Percentiles rank a stretch among this genome's conserved stretches.
Evolutionary conservation across 2,113 vertebrate species (phyloP).

Genomic region (Loxodonta africana): DNA sequence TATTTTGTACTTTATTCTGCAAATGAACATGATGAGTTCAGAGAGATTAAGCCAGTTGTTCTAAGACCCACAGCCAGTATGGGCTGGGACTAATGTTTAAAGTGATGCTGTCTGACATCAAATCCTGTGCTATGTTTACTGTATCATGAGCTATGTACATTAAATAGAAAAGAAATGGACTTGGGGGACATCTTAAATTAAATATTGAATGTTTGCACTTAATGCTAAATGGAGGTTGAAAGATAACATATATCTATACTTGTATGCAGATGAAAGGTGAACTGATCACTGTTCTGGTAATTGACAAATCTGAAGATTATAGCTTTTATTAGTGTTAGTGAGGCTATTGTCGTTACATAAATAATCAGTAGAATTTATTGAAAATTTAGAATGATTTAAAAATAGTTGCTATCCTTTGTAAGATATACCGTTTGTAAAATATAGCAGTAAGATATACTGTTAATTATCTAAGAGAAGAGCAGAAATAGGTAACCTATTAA

Average conservation of each 20-base stretch:
- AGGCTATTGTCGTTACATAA: neutral
- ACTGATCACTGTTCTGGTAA: neutral
- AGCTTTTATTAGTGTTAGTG: neutral
- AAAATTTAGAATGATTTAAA: neutral
- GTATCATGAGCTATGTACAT: neutral
- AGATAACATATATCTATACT: neutral
- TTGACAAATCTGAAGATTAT: neutral
- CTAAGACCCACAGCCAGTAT: neutral
- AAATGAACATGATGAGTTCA: neutral
- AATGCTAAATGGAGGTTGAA: neutral
- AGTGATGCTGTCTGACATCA: neutral
- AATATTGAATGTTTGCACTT: neutral
- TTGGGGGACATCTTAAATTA: neutral
- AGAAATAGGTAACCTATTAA: neutral
- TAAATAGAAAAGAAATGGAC: neutral
- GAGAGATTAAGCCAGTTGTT: neutral
- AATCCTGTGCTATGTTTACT: neutral
- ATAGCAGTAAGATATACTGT: neutral
- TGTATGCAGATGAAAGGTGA: neutral
- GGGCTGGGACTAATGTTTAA: neutral
- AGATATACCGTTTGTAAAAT: neutral
- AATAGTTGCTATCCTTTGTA: neutral
- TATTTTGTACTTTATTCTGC: neutral
- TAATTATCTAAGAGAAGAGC: conserved; percentile 33
- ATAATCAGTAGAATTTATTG: neutral